phyloP scores from a whole-genome alignment of 2,113 vertebrate species.

The Parus major region DNA sequence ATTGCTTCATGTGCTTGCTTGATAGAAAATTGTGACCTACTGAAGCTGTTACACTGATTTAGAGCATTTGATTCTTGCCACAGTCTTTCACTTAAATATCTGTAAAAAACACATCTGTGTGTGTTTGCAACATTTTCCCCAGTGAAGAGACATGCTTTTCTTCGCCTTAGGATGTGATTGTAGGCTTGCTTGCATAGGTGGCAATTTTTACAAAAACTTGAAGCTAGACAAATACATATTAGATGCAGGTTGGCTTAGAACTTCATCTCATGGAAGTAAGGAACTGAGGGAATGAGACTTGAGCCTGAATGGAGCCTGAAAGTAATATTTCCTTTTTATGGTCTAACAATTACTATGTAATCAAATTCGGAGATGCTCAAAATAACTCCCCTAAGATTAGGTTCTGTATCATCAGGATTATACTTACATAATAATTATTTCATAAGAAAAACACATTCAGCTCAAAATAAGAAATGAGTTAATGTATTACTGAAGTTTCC shows the following conservation, averaged over 20 bases:
- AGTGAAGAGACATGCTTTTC: background rate
- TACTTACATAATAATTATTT: background rate
- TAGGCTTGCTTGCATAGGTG: background rate
- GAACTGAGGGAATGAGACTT: background rate
- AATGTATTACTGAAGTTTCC: background rate
- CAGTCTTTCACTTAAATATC: background rate
- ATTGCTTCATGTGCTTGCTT: background rate
- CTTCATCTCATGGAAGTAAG: background rate
- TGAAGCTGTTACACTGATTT: background rate
- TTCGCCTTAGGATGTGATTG: background rate
- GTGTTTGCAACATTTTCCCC: background rate
- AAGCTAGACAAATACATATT: background rate
- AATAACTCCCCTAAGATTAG: background rate
- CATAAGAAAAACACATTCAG: background rate
- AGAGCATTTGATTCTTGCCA: background rate
- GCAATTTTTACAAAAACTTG: background rate
- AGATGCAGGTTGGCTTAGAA: background rate
- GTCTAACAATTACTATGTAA: background rate
- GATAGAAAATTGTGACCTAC: background rate
- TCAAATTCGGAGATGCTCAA: background rate
- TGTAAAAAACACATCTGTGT: background rate
- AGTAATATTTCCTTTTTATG: background rate
- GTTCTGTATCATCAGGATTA: background rate
- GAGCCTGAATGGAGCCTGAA: background rate
- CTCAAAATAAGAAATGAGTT: background rate